Conservation (phyloP, 2,888 invertebrate genomes). For the Eilema caniola region DNA sequence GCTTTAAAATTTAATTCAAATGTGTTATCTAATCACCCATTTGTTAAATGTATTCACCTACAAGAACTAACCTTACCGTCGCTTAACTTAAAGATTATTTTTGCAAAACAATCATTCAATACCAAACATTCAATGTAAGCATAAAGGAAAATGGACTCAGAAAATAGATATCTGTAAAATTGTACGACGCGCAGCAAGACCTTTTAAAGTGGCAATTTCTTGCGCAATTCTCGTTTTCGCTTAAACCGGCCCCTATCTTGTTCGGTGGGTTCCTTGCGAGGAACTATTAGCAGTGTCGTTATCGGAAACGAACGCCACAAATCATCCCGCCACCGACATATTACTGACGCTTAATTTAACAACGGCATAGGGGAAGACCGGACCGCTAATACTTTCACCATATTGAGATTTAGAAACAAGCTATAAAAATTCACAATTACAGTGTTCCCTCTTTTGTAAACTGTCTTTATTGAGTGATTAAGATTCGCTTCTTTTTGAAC, state of each 20-base stretch:
- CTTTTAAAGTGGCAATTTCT: conserved; percentile 40
- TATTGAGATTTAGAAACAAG: conserved; percentile 1
- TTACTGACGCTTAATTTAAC: conserved; percentile 71
- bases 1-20: too few species aligned
- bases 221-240: conserved; percentile 56
- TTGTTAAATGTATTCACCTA: too few species aligned
- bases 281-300: conserved; percentile 60
- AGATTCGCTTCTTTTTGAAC: not conserved
- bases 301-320: conserved; percentile 62
- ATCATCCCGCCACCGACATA: conserved; percentile 61
- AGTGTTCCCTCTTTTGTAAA: not conserved
- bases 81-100: not conserved
- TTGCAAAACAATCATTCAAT: not conserved
- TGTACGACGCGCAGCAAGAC: conserved; percentile 21
- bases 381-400: conserved; percentile 12
- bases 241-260: conserved; percentile 36
- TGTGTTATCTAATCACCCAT: too few species aligned
- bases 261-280: conserved; percentile 40
- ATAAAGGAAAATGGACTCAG: not conserved
- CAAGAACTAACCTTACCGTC: too few species aligned
- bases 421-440: conserved; percentile 1
- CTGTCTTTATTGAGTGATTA: not conserved
- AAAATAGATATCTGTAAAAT: not conserved
- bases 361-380: conserved; percentile 31
- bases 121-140: not conserved